phyloP scores from a whole-genome alignment of 1,140 invertebrate genomes.

The Tetramorium simillimum region DNA sequence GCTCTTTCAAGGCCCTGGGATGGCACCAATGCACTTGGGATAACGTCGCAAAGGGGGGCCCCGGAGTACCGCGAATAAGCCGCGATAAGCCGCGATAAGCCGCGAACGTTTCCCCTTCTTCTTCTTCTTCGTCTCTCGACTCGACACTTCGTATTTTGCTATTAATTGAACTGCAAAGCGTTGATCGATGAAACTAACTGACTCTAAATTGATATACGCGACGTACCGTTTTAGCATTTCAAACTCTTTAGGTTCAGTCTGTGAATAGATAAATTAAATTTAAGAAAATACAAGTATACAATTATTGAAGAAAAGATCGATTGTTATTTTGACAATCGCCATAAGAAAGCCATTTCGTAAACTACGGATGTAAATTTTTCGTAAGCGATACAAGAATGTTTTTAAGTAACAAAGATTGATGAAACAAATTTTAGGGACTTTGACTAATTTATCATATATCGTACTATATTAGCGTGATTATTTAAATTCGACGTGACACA shows the following conservation, averaged over 20 bases:
- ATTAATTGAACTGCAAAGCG: conserved; percentile 43
- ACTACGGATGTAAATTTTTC: neutral
- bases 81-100: conserved; percentile 44
- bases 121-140: neutral
- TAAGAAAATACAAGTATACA: neutral
- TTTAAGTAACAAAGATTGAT: neutral
- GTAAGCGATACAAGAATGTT: neutral
- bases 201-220: neutral
- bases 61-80: conserved; percentile 1
- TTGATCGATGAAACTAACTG: neutral
- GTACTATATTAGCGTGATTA: neutral
- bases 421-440: neutral
- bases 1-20: conserved; percentile 60
- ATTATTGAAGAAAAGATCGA: neutral
- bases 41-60: conserved; percentile 33
- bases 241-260: neutral
- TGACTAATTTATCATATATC: neutral
- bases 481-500: neutral
- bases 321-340: neutral
- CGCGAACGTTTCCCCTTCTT: conserved; percentile 7
- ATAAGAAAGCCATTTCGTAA: neutral
- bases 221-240: neutral
- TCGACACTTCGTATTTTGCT: conserved; percentile 29
- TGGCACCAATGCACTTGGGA: conserved; percentile 40
- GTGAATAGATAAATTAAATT: neutral